Percentiles rank a stretch among this genome's conserved stretches.
Evolutionary conservation across 2,797 vertebrate genomes (phyloP).

Genomic region (Heterohyrax brucei): DNA sequence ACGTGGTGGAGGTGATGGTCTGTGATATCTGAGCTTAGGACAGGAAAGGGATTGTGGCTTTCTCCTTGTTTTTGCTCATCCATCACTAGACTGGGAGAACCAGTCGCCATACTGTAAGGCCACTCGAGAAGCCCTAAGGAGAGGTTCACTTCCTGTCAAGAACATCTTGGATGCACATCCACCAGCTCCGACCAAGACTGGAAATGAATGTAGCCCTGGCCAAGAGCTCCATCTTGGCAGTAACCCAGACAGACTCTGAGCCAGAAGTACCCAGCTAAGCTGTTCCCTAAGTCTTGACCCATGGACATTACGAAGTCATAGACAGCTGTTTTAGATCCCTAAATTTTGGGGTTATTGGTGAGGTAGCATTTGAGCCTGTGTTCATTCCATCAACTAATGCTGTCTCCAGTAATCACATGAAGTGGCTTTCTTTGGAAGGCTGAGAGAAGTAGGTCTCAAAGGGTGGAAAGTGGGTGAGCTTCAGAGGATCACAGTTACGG

Average conservation of each 20-base stretch:
- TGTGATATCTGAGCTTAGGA: background rate
- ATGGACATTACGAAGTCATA: fast-evolving
- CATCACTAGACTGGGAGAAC: background rate
- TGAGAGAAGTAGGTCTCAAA: background rate
- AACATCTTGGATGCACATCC: background rate
- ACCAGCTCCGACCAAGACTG: background rate
- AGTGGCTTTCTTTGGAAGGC: background rate
- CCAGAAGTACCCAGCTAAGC: background rate
- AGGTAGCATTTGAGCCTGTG: too few species aligned
- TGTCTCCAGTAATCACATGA: background rate
- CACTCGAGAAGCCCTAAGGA: background rate
- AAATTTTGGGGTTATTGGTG: background rate
- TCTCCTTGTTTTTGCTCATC: background rate
- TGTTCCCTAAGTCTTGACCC: background rate
- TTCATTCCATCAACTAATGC: background rate
- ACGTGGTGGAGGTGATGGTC: background rate
- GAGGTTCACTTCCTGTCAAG: background rate
- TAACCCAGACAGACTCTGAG: background rate
- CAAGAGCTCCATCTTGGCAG: background rate
- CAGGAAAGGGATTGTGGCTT: background rate
- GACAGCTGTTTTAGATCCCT: background rate
- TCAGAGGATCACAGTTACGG: background rate
- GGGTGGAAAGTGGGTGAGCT: background rate
- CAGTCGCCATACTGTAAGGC: background rate
- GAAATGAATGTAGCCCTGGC: background rate